Evolutionary conservation across 2,888 invertebrate species (phyloP), one percentile per base, ranked within the genome.

Genomic region (Alviniconcha strummeri): DNA sequence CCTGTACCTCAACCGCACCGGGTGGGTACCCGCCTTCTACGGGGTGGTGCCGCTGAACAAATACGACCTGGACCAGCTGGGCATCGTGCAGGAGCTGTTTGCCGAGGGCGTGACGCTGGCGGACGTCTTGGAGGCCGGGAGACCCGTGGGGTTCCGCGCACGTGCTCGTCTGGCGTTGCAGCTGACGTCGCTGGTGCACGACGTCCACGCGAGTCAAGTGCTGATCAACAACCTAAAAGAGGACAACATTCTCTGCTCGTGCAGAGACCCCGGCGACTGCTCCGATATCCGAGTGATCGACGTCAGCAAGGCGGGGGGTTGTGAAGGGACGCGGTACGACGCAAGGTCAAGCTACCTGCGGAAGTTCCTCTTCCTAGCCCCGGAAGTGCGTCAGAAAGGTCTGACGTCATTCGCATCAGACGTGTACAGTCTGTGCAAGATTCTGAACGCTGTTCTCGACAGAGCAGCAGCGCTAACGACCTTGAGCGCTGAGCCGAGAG

Each of bases 1-100:
- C 52, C 56, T 64, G 9, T 72, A 36, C 54, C 71, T 78, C 13
- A 78, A 71, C 56, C 56, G 56, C 17, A 83, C 71, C 13, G 83
- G 83, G 7, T 69, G 69, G 60, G 78, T 78, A 2, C 83, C 83
- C 71, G 15, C 6, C 8, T 83, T 83, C 52, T 78, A 79, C n/a
- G 83, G 83, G 17, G 60, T 83, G 8, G 57, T 71, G 36, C 78
- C 78, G 55, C 54, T 54, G 15, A 56, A 56, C 4, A 69, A 19
- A 7, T 64, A 78, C 60, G 71, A 71, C 13, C 36, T 78, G 13
- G 52, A 54, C 15, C 11, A 6, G 2, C 17, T 76, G 13, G 83
- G 77, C n/a, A 57, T 83, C 5, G 83, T 83, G 6, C 83, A 83
- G 19, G 83, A 83, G n/a, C 17, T 71, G 13, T 77, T 83, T 11